A percentile compares a stretch with the other conserved stretches of the same genome.
Conservation (phyloP, 2,113 vertebrate species). For the Bubo bubo region DNA sequence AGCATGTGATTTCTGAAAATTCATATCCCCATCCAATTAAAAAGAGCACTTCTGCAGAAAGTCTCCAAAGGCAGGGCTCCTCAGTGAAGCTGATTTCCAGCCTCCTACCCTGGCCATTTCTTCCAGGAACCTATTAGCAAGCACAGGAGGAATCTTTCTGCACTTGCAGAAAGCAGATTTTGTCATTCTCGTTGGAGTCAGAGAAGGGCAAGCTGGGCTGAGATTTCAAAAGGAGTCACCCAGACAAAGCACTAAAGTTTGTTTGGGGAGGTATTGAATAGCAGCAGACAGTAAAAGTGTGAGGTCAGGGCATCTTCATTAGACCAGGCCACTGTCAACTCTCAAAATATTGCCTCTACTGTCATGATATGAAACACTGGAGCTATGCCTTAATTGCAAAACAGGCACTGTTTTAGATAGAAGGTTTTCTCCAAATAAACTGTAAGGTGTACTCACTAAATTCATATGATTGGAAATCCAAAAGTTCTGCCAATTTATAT, state of each 20-base stretch:
- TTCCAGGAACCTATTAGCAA: neutral
- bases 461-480: neutral
- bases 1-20: neutral
- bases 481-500: neutral
- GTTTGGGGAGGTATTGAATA: neutral
- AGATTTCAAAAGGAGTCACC: neutral
- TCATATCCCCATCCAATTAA: conserved; percentile 12
- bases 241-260: neutral
- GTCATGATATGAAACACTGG: neutral
- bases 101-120: neutral
- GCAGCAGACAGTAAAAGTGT: neutral
- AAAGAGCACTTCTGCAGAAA: neutral
- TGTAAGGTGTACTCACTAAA: neutral
- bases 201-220: neutral
- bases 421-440: neutral
- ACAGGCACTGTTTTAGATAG: neutral
- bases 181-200: accelerated
- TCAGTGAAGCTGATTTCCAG: neutral
- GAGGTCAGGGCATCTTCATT: neutral
- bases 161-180: neutral
- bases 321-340: neutral
- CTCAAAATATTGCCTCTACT: neutral
- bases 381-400: neutral
- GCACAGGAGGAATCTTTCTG: neutral
- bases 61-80: neutral